phyloP scores from a whole-genome alignment of 2,888 invertebrate species.

The Drosophila prostipennis region DNA sequence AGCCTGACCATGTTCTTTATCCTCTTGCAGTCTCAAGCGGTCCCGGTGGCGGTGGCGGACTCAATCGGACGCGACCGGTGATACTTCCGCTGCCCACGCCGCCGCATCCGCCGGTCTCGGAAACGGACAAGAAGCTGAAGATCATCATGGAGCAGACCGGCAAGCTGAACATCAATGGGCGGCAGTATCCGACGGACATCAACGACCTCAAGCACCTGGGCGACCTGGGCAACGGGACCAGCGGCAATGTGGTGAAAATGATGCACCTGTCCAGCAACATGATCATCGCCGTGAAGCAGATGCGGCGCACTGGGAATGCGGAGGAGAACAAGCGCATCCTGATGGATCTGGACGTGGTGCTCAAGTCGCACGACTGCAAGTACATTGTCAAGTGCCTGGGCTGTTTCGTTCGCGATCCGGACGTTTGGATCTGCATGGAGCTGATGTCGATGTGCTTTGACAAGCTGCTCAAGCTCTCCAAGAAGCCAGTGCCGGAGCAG shows the following conservation, averaged over 20 bases:
- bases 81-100: constrained; percentile 86
- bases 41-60: constrained; percentile 82
- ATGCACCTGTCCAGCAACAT: constrained; percentile 92
- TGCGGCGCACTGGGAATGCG: constrained; percentile 97
- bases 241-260: constrained; percentile 99
- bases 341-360: constrained; percentile 99
- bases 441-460: constrained; percentile 99
- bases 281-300: constrained; percentile 98
- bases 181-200: constrained; percentile 91
- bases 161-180: constrained; percentile 92
- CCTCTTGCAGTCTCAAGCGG: constrained; percentile 53
- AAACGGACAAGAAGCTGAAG: constrained; percentile 93
- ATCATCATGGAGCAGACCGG: constrained; percentile 98
- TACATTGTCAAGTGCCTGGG: constrained; percentile 99
- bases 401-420: constrained; percentile 98
- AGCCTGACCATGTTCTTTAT: not conserved
- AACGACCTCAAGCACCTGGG: constrained; percentile 93
- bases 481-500: constrained; percentile 96
- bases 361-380: constrained; percentile 98
- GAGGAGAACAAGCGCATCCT: constrained; percentile 99
- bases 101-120: constrained; percentile 88
- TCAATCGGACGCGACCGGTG: constrained; percentile 85
- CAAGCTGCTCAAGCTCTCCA: constrained; percentile 94
- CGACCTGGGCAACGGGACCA: constrained; percentile 97
- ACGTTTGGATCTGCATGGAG: constrained; percentile 99